Conservation (phyloP, 2,797 vertebrate species). For the Enteromius treurensis region DNA sequence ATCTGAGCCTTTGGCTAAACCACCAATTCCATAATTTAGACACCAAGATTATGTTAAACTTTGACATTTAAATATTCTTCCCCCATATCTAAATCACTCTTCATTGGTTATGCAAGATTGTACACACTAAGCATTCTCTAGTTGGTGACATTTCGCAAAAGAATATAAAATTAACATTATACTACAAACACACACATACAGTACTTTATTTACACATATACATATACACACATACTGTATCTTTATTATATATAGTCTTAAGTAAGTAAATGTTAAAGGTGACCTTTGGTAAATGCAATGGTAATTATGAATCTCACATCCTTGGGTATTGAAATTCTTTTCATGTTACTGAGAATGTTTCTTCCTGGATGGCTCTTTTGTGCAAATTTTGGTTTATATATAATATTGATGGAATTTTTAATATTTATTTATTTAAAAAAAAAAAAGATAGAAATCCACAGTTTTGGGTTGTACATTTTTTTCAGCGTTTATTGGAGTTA, state of each 20-base stretch:
- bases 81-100: background rate
- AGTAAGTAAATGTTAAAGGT: background rate
- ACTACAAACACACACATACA: background rate
- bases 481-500: background rate
- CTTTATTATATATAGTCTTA: background rate
- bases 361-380: background rate
- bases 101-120: background rate
- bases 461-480: background rate
- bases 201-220: too few relatives aligned
- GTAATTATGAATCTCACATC: background rate
- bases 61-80: constrained; percentile 13
- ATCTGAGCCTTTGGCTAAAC: constrained; percentile 18
- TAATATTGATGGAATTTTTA: background rate
- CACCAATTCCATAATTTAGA: constrained; percentile 24
- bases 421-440: background rate
- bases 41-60: constrained; percentile 27
- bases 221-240: too few relatives aligned
- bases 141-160: background rate
- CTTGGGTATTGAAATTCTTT: background rate
- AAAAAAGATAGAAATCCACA: background rate
- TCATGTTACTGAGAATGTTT: background rate
- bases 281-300: background rate
- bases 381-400: background rate
- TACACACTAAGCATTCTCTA: background rate
- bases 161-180: constrained; percentile 3